A percentile compares a stretch with the other conserved stretches of the same genome.
Evolutionary conservation across 2,113 vertebrate genomes (phyloP).

Genomic region (Malurus melanocephalus): DNA sequence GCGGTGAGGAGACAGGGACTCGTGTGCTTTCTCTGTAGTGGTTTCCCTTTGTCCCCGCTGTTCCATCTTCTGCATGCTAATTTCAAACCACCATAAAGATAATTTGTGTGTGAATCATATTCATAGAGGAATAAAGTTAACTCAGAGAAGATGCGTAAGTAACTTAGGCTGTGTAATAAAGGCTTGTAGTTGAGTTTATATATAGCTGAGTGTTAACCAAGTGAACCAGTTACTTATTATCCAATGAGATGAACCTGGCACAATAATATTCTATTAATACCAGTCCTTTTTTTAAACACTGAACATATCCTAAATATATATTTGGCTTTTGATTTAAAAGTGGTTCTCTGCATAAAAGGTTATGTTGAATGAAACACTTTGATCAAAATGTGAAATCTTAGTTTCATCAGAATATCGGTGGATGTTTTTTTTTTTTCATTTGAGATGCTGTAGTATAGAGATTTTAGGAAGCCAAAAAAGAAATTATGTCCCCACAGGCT

Average conservation of each 20-base stretch:
- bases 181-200: not conserved
- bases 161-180: not conserved
- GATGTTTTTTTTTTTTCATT: not conserved
- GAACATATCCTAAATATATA: not conserved
- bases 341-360: not conserved
- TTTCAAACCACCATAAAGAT: not conserved
- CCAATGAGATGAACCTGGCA: not conserved
- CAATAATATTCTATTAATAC: not conserved
- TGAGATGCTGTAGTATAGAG: not conserved
- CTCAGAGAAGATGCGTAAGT: not conserved
- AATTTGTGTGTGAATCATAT: not conserved
- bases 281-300: not conserved
- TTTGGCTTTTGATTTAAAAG: conserved; percentile 3
- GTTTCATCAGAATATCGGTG: not conserved
- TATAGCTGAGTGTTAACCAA: not conserved
- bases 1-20: not conserved
- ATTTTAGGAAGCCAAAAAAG: not conserved
- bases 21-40: not conserved
- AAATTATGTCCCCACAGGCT: not conserved
- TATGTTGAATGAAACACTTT: not conserved
- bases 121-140: not conserved
- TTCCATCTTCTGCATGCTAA: not conserved
- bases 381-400: not conserved
- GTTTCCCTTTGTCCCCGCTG: not conserved
- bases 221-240: not conserved